Evolutionary conservation across 2,888 invertebrate genomes (phyloP), one percentile per base, ranked within the genome.

Genomic region (Hypsopygia costalis): DNA sequence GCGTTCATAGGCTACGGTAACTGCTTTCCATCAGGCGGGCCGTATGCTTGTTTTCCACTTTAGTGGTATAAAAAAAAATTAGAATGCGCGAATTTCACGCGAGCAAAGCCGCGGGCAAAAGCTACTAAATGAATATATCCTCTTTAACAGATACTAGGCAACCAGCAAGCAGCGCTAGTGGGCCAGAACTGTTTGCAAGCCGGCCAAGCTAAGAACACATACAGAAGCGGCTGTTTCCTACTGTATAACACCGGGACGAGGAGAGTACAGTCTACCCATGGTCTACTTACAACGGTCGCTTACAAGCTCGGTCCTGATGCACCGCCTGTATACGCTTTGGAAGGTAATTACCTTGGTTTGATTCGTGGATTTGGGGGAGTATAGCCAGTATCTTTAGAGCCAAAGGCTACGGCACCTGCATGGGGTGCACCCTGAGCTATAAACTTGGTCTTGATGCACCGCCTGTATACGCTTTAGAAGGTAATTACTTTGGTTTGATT

Each of bases 191-290:
- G 98, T 64, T 91, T 97, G 31, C 91, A 93, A 41, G 92, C 93
- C 0, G 98, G 98, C 0, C 94, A 95, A 66, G 97, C 97, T 0
- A 99, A 99, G 83, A 97, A 96, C 74, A 98, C 98, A 0, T 99
- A 96, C 69, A 91, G 98, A 3, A 97, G 97, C 36, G 98, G 98
- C 0, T 98, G 98, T 58, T 99, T 99, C 77, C 86, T 99, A 11
- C 90, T 99, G 0, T 98, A 96, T 80, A 99, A 99, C 72, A 99
- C 98, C 0, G 99, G 99, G 0, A 90, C 91, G 0, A 90, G 92
- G 38, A 91, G 93, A 29, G 95, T 98, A 0, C 91, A 94, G 58
- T 98, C 98, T 0, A 92, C 95, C 0, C 94, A 95, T 60, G 98
- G 98, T 0, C 88, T 98, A 2, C 82, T 98, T 9, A 97, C 97